phyloP scores from a whole-genome alignment of 2,888 invertebrate species.

The Bellardia pandia region DNA sequence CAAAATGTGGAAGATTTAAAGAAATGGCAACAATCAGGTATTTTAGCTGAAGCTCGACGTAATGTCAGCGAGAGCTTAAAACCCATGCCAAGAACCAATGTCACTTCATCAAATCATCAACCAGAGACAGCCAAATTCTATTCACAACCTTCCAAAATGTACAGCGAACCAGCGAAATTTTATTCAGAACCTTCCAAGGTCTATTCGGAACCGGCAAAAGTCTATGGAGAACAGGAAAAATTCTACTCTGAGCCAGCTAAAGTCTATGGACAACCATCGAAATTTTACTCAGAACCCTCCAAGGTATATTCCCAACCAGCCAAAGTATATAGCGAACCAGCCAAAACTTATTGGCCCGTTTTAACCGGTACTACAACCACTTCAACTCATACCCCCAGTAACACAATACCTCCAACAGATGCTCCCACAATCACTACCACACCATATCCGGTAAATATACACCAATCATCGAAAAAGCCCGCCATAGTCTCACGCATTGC shows the following conservation, averaged over 20 bases:
- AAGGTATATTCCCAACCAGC: slow-evolving; percentile 86
- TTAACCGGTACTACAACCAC: slow-evolving; percentile 73
- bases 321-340: slow-evolving; percentile 85
- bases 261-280: slow-evolving; percentile 86
- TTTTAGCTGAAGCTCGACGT: slow-evolving; percentile 81
- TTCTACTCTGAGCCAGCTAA: slow-evolving; percentile 85
- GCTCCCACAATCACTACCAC: slow-evolving; percentile 35
- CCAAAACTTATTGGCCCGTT: slow-evolving; percentile 85
- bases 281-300: slow-evolving; percentile 87
- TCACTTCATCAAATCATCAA: slow-evolving; percentile 77
- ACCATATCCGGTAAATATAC: slow-evolving; percentile 72
- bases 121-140: slow-evolving; percentile 86
- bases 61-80: slow-evolving; percentile 82
- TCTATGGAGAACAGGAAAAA: slow-evolving; percentile 85
- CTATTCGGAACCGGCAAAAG: slow-evolving; percentile 86
- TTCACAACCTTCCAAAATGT: slow-evolving; percentile 85
- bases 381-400: slow-evolving; percentile 69
- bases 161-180: slow-evolving; percentile 85
- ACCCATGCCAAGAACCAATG: slow-evolving; percentile 73
- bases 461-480: slow-evolving; percentile 79
- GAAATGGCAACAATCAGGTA: slow-evolving; percentile 79
- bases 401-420: slow-evolving; percentile 67
- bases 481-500: slow-evolving; percentile 82
- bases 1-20: slow-evolving; percentile 81
- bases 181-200: slow-evolving; percentile 87